These are phyloP conservation scores for Parazoanthus swiftii DNA, from an alignment of 92 coral and sea anemone species.

Conservation along the genomic window DNA sequence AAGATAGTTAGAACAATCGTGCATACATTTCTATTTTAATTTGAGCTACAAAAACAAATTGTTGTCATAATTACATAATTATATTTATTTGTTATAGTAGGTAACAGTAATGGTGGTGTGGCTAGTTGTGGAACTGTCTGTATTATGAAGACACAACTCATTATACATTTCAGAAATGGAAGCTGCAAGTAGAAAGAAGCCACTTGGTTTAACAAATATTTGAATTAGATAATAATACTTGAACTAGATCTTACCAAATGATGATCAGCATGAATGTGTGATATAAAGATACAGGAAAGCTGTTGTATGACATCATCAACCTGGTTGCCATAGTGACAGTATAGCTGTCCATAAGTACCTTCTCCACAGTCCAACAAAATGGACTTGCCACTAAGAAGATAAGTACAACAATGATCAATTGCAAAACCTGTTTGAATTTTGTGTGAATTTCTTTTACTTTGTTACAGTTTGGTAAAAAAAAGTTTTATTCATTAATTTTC, in stretches of 20 bases:
- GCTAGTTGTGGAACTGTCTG: neutral
- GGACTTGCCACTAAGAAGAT: constrained; percentile 48
- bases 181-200: too few species aligned
- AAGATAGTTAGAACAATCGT: too few species aligned
- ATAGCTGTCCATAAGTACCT: constrained; percentile 95
- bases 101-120: neutral
- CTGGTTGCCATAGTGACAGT: constrained; percentile 88
- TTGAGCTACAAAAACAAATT: too few species aligned
- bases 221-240: neutral
- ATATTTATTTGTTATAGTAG: neutral
- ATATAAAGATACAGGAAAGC: constrained; percentile 81
- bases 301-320: constrained; percentile 57
- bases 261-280: constrained; percentile 98
- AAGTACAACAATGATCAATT: neutral
- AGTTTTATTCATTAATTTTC: too few species aligned
- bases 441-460: neutral
- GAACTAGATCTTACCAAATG: constrained; percentile 74
- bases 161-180: too few species aligned
- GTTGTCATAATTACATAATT: neutral
- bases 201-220: neutral
- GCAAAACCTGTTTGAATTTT: neutral
- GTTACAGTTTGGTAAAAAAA: neutral
- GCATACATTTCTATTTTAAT: too few species aligned
- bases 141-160: neutral
- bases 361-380: constrained; percentile 93